A percentile compares a stretch with the other conserved stretches of the same genome.
Conservation (phyloP, 2,797 vertebrate species). For the Gila robusta region DNA sequence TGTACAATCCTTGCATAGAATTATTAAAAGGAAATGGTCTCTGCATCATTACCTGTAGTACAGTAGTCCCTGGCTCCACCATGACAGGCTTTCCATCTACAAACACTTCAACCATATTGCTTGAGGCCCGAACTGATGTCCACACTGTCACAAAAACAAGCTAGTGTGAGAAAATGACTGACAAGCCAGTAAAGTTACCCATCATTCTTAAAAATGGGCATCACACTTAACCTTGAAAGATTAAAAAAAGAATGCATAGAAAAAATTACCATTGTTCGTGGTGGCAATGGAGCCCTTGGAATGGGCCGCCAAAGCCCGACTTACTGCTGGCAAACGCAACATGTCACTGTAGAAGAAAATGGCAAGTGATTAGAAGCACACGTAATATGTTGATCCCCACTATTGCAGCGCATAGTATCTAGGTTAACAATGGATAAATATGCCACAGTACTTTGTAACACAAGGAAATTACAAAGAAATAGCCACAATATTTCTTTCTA, state of each 20-base stretch:
- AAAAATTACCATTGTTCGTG: conserved; percentile 71
- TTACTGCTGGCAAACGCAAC: conserved; percentile 81
- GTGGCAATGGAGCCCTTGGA: conserved; percentile 73
- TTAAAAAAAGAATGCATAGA: neutral
- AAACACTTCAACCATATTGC: conserved; percentile 96
- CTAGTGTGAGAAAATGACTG: neutral
- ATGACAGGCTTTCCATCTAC: conserved; percentile 91
- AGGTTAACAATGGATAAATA: conserved; percentile 4
- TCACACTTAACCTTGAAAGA: conserved; percentile 1
- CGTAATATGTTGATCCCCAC: conserved; percentile 6
- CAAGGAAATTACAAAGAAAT: neutral
- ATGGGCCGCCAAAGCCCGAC: conserved; percentile 76
- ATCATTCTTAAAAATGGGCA: neutral
- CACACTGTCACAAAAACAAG: conserved; percentile 75
- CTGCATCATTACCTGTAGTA: conserved; percentile 86
- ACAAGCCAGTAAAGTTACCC: neutral
- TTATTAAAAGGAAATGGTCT: neutral
- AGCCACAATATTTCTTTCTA: neutral
- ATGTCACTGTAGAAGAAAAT: conserved; percentile 72
- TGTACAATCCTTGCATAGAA: neutral
- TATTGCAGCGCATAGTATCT: neutral
- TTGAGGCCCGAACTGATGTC: conserved; percentile 82
- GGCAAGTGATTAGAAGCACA: conserved; percentile 32
- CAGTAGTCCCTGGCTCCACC: conserved; percentile 95
- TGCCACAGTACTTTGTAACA: neutral